Base-by-base conservation (phyloP, 1,140 invertebrate species). In the Bombus impatiens region DNA sequence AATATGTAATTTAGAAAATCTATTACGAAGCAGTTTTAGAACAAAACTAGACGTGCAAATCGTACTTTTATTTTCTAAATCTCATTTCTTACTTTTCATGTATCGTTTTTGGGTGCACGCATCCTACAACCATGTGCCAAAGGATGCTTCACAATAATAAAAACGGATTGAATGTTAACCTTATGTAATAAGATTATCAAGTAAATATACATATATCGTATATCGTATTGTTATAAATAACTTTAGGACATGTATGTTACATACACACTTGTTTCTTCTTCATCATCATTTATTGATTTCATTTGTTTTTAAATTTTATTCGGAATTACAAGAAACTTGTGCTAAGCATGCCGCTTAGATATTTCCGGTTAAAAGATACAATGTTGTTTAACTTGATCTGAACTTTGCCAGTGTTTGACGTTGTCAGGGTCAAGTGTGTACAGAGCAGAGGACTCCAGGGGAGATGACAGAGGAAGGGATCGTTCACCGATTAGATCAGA, bases 401-500 rank as follows among this genome's bases (percentile, higher is more conserved):
- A 96, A 95, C 95, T 96, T 96, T 95, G 95, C 95, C 95, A 96
- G 95, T 96, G 95, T 95, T 95, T 95, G 95, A 95, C 95, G 95
- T 96, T 96, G 93, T 95, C 95, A 95, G 95, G 95, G 95, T 95
- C 93, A 95, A 95, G 92, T 94, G 88, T 93, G 88, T 95, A 95
- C 94, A 95, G 91, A 95, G 93, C 91, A 89, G 94, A 94, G 94
- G 94, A 94, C 86, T 91, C 88, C 78, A 91, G 92, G 75, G 90
- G 89, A 37, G 92, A 94, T 67, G 93, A 93, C 83, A 91, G 88
- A 75, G 90, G 81, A 70, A 92, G 95, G 77, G 94, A 95, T 76
- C 93, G 95, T 62, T 95, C 95, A 32, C 95, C 95, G 3, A 81
- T 94, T 82, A 93, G 94, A 74, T 70, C 91, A 1, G 92, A 94